Evolutionary conservation across 2,888 invertebrate species (phyloP).

Genomic region (Cenopis cana): DNA sequence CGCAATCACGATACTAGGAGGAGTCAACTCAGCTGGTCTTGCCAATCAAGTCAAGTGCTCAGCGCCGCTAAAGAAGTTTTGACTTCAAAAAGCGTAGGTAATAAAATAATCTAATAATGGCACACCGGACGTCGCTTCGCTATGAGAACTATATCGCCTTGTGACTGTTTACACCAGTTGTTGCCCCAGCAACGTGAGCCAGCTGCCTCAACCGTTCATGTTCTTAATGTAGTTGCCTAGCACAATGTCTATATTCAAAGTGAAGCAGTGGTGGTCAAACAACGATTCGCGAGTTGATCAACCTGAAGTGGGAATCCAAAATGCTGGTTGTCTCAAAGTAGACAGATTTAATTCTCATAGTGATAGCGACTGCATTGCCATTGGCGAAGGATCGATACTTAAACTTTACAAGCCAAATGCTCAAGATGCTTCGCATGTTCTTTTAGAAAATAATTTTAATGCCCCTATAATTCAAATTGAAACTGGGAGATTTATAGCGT

Average conservation of each 20-base stretch:
- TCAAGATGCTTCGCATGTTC: conserved; percentile 86
- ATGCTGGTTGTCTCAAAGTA: conserved; percentile 87
- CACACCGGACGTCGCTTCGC: not conserved
- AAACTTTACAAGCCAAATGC: conserved; percentile 73
- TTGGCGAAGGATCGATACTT: conserved; percentile 70
- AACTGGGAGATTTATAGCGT: conserved; percentile 94
- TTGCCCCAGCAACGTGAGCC: conserved; percentile 33
- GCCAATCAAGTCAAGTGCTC: too few relatives aligned
- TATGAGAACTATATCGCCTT: not conserved
- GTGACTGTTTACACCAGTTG: conserved; percentile 15
- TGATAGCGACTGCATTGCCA: conserved; percentile 92
- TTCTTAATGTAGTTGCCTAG: conserved; percentile 15
- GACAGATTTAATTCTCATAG: conserved; percentile 92
- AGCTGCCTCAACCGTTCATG: conserved; percentile 15
- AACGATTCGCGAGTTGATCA: conserved; percentile 85
- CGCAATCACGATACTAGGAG: too few relatives aligned
- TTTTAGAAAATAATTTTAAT: conserved; percentile 91
- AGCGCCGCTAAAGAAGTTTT: too few relatives aligned
- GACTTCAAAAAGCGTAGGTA: too few relatives aligned
- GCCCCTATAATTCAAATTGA: conserved; percentile 92
- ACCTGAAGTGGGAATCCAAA: conserved; percentile 83
- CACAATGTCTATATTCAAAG: conserved; percentile 96
- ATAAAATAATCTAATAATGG: too few relatives aligned
- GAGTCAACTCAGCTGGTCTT: too few relatives aligned
- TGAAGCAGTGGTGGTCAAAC: conserved; percentile 95